Conservation (phyloP, 2,888 invertebrate genomes). For the Trilocha varians region DNA sequence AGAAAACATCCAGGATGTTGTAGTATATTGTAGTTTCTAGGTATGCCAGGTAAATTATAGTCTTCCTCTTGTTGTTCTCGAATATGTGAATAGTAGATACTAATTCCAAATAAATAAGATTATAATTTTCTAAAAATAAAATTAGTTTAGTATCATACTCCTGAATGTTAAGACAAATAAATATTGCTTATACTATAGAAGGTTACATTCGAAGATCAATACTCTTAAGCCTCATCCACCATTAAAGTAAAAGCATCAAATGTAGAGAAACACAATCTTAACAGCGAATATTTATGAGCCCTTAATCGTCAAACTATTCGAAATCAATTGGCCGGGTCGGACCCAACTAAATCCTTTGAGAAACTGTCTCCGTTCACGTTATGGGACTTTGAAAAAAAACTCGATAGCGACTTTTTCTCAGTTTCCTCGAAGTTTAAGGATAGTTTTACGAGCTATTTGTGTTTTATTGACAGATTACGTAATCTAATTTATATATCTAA, state of each 20-base stretch:
- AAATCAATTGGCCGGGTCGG: conserved; percentile 21
- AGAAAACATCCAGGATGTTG: too few relatives aligned
- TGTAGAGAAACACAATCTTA: neutral
- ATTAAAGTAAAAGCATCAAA: neutral
- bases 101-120: too few relatives aligned
- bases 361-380: conserved; percentile 14
- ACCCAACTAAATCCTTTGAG: conserved; percentile 21
- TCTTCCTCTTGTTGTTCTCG: too few relatives aligned
- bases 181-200: too few relatives aligned
- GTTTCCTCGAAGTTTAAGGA: neutral
- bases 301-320: conserved; percentile 20
- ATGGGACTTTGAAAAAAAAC: conserved; percentile 17
- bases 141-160: too few relatives aligned
- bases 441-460: neutral
- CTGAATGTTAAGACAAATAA: too few relatives aligned
- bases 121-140: too few relatives aligned
- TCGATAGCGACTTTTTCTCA: neutral
- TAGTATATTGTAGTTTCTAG: too few relatives aligned
- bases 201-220: too few relatives aligned
- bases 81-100: too few relatives aligned
- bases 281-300: conserved; percentile 6
- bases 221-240: too few relatives aligned
- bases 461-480: neutral
- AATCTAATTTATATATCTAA: neutral
- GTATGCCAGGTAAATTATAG: too few relatives aligned